A percentile compares a stretch with the other conserved stretches of the same genome.
Evolutionary conservation across 1,140 invertebrate genomes (phyloP).

Genomic region (Arion vulgaris): DNA sequence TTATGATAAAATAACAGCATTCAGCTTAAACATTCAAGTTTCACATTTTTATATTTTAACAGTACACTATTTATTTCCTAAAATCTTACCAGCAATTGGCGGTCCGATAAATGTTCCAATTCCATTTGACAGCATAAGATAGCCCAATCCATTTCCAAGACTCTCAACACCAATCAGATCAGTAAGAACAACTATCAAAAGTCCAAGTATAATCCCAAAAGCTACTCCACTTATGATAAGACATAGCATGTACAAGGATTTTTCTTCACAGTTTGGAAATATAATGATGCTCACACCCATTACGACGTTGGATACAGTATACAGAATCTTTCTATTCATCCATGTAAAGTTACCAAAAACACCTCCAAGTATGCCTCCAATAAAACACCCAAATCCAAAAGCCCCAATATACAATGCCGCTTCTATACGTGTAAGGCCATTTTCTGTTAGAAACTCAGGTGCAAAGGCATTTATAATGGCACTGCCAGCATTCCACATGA

Average conservation of each 20-base stretch:
- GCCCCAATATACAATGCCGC: constrained; percentile 50
- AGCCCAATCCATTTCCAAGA: constrained; percentile 60
- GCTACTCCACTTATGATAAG: constrained; percentile 49
- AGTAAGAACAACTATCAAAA: constrained; percentile 58
- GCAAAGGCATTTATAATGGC: constrained; percentile 53
- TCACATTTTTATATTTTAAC: no score
- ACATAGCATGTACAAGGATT: constrained; percentile 38
- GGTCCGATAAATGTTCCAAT: constrained; percentile 62
- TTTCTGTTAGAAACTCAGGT: constrained; percentile 53
- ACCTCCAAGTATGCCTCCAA: constrained; percentile 59
- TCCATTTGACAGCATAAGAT: constrained; percentile 66
- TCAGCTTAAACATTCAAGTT: no score
- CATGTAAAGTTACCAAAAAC: constrained; percentile 54
- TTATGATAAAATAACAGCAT: no score
- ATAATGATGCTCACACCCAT: constrained; percentile 48
- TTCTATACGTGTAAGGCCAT: constrained; percentile 48
- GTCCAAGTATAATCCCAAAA: constrained; percentile 62
- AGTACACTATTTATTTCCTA: no score
- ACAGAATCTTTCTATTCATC: constrained; percentile 51
- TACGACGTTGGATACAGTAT: constrained; percentile 52
- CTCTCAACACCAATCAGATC: constrained; percentile 59
- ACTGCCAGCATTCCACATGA: constrained; percentile 63
- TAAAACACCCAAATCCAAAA: constrained; percentile 52
- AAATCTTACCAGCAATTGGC: constrained; percentile 58
- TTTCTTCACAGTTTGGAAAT: constrained; percentile 42